Base-by-base conservation (phyloP, 2,797 vertebrate species). In the Tragelaphus oryx region DNA sequence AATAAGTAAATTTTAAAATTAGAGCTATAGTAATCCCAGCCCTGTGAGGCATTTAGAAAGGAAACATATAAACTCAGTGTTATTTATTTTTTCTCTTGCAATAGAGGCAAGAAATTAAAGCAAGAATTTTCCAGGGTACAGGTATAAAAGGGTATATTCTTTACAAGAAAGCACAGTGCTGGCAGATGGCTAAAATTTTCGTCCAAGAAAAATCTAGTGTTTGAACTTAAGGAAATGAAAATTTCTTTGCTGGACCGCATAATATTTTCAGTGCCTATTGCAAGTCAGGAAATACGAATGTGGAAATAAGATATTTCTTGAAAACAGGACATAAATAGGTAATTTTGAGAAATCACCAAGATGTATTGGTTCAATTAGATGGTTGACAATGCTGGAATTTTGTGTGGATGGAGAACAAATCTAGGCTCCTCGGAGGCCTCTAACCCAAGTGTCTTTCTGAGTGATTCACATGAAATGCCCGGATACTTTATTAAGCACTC, bases 221-320 rank as follows among this genome's bases (percentile, higher is more conserved):
- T 71, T 57, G 78, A 44, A 95, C 94, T 96, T 96, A 65, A 83
- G 12, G 93, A 86, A 97, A 87, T 71, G 90, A 92, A 97, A 96
- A 92, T 97, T 96, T 97, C 62, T 96, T 75, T 95, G 91, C 81
- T 13, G 7, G 18, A 3, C 89, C 12, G 94, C 48, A 33, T 93
- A 94, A 79, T 97, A 41, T 97, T 96, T 98, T 92, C 85, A 93
- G 52, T 84, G 78, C 41, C 90, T 57, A 79, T 79, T 86, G 94
- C 96, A 97, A 80, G 94, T 97, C 87, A 94, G 26, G 87, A 95
- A 74, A 89, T 44, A 89, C 89, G 92, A 97, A 74, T 98, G 79
- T 92, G 92, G 74, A 97, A 97, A 92, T 62, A 95, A 87, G 37
- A 95, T 95, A 83, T 96, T 95, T 95, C 81, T 97, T 90, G 78